Base-by-base conservation (phyloP, 2,888 invertebrate species). In the Cylloceria caligata region DNA sequence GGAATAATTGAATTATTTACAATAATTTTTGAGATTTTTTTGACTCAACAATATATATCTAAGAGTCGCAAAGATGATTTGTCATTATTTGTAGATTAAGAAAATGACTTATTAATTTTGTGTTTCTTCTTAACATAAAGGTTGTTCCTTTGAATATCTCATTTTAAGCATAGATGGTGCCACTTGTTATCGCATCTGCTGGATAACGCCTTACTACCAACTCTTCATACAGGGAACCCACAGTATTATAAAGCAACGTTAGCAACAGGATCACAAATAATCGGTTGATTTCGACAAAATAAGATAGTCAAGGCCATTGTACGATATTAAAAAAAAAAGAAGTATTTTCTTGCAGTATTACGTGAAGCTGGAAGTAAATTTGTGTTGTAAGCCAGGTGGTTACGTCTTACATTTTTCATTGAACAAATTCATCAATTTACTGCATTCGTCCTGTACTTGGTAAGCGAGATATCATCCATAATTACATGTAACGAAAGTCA, bases 181-280 rank as follows among this genome's bases (percentile, higher is more conserved):
- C 45, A 64, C 42, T 6, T 60, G 39, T 36, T 30, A 47, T 42
- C 21, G 11, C 21, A 21, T 30, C 27, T 16, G n/a, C 55, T 11
- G 19, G 11, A 27, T 34, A 5, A 39, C 45, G 24, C 30, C 52
- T 65, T 55, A 21, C 19, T 36, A 60, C n/a, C 16, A 42, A 39
- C 24, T 67, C 11, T 30, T 39, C 27, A 57, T 21, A 47, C 16
- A 16, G 47, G 16, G 1, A 45, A 16, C 34, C 4, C 34, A 60
- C 67, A 75, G 78, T 82, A 75, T 75, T 71, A 71, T 78, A 78
- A 45, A 68, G 42, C 11, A n/a, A 72, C 65, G 82, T 60, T 72
- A 75, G 69, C 75, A 79, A 82, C 79, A 75, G 71, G 67, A 75
- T 52, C 24, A 5, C 45, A 13, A 71, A 82, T 42, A 47, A 78